Evolutionary conservation across 1,140 invertebrate genomes (phyloP).

Genomic region (Meteorus sp.): DNA sequence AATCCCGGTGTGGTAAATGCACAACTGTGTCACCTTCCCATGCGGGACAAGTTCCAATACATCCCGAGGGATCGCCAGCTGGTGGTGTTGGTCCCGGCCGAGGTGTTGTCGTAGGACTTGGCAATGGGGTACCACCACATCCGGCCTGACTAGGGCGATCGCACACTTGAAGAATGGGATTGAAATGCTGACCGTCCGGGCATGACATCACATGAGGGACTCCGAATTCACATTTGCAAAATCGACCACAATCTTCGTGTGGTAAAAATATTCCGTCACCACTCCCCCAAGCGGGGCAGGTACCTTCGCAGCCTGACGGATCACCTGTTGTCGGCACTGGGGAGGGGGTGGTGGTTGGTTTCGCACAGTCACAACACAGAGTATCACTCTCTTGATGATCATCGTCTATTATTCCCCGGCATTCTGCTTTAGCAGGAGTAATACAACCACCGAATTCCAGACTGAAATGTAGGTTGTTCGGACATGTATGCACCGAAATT

Average conservation of each 20-base stretch:
- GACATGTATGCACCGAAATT: background rate
- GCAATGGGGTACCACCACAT: background rate
- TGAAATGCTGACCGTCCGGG: slow-evolving; percentile 52
- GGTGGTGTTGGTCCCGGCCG: too few species aligned
- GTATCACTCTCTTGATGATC: background rate
- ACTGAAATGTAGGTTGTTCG: background rate
- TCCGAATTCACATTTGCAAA: slow-evolving; percentile 43
- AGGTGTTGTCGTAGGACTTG: too few species aligned
- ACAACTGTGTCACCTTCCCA: background rate
- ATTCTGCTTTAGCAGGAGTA: background rate
- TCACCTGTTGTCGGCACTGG: too few species aligned
- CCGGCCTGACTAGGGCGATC: slow-evolving; percentile 32
- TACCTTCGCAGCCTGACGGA: too few species aligned
- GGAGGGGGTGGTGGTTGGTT: too few species aligned
- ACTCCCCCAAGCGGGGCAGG: slow-evolving; percentile 5
- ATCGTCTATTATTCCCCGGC: background rate
- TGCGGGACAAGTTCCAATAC: background rate
- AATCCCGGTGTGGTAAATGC: slow-evolving; percentile 46
- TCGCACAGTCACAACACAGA: too few species aligned
- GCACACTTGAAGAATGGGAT: slow-evolving; percentile 53
- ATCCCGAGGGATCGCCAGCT: background rate
- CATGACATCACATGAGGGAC: slow-evolving; percentile 31
- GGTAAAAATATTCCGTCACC: slow-evolving; percentile 24
- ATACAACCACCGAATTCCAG: background rate
- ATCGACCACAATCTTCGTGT: slow-evolving; percentile 40